phyloP scores from a whole-genome alignment of 2,888 invertebrate species.

The Harpalus rufipes region DNA sequence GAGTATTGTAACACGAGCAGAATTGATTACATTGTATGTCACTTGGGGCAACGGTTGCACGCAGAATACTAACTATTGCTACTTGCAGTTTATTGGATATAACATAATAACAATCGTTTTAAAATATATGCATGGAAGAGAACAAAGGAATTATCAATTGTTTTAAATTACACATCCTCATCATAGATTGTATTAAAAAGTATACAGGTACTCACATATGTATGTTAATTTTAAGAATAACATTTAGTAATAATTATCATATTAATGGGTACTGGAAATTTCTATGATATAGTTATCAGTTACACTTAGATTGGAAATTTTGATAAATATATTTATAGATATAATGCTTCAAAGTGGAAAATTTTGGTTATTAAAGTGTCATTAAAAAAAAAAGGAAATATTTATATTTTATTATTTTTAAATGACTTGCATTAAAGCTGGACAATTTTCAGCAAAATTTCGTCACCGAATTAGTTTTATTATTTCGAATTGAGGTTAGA shows the following conservation, averaged over 20 bases:
- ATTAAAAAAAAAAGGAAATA: slow-evolving; percentile 8
- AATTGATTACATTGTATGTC: slow-evolving; percentile 52
- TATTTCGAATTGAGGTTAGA: slow-evolving; percentile 22
- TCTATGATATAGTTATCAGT: neutral
- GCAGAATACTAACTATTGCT: slow-evolving; percentile 31
- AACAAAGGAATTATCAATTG: neutral
- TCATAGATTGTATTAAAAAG: too few species aligned
- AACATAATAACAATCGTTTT: slow-evolving; percentile 7
- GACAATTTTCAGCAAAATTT: neutral
- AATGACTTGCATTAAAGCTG: neutral
- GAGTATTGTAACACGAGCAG: slow-evolving; percentile 73
- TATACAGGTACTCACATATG: too few species aligned
- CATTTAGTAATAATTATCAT: slow-evolving; percentile 10
- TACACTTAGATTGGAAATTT: slow-evolving; percentile 11
- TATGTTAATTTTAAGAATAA: neutral
- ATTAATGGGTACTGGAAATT: neutral
- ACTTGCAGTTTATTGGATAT: slow-evolving; percentile 24
- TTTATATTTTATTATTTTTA: neutral
- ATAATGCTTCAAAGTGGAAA: slow-evolving; percentile 18
- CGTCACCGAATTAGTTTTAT: neutral
- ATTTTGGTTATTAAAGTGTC: slow-evolving; percentile 9
- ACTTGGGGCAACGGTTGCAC: slow-evolving; percentile 26
- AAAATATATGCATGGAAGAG: slow-evolving; percentile 17
- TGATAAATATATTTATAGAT: slow-evolving; percentile 21
- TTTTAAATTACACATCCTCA: slow-evolving; percentile 2